Conservation (phyloP, 1,140 invertebrate genomes). For the Euglossa dilemma region DNA sequence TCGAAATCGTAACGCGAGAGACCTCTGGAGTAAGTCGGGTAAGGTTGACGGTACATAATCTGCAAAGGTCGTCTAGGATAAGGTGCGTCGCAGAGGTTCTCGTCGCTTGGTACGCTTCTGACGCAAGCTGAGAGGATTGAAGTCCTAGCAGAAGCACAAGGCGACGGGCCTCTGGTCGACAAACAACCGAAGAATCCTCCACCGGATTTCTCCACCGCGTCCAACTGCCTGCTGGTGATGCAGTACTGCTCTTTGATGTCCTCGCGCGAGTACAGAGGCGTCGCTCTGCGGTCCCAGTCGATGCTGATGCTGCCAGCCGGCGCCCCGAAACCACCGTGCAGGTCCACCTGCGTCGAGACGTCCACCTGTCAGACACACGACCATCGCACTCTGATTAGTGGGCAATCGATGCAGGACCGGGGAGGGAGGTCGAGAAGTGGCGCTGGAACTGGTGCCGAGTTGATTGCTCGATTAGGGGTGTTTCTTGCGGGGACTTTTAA, state of each 20-base stretch:
- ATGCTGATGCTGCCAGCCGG: slow-evolving; percentile 66
- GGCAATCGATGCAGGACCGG: slow-evolving; percentile 27
- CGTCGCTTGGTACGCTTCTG: slow-evolving; percentile 91
- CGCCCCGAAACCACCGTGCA: slow-evolving; percentile 73
- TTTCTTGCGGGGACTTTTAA: too few species aligned
- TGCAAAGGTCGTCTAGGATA: slow-evolving; percentile 85
- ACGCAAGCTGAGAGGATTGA: slow-evolving; percentile 93
- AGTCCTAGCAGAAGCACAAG: slow-evolving; percentile 84
- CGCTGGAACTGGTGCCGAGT: too few species aligned
- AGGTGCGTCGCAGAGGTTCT: slow-evolving; percentile 91
- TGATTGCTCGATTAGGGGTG: too few species aligned
- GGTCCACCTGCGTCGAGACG: slow-evolving; percentile 82
- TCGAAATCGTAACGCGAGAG: slow-evolving; percentile 83
- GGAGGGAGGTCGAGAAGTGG: background rate
- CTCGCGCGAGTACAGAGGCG: slow-evolving; percentile 93
- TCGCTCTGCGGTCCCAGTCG: slow-evolving; percentile 79
- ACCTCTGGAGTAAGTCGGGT: slow-evolving; percentile 78
- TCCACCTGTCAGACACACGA: slow-evolving; percentile 73
- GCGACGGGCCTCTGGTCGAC: slow-evolving; percentile 83
- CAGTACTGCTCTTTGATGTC: slow-evolving; percentile 96
- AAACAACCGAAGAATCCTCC: slow-evolving; percentile 92
- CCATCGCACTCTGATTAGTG: slow-evolving; percentile 28
- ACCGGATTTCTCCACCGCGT: slow-evolving; percentile 90
- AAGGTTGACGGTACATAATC: slow-evolving; percentile 79
- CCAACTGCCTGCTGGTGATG: slow-evolving; percentile 94